phyloP scores from a whole-genome alignment of 2,888 invertebrate genomes.

The Epiblema foenella region DNA sequence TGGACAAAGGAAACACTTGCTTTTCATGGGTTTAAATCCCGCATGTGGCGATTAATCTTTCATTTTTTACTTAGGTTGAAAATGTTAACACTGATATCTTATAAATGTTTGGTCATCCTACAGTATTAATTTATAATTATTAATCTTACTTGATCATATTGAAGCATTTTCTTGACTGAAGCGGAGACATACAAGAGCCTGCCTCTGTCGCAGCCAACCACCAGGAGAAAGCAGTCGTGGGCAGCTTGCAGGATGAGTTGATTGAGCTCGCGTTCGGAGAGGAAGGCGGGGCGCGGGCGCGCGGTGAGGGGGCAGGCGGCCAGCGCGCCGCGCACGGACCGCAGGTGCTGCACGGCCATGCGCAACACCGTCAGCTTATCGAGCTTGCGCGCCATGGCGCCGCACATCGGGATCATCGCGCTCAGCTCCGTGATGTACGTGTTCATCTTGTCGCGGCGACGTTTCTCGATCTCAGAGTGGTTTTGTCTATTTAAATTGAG shows the following conservation, averaged over 20 bases:
- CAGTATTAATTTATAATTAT: no score
- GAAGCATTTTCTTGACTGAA: conserved; percentile 92
- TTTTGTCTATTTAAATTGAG: conserved; percentile 88
- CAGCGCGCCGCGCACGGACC: conserved; percentile 84
- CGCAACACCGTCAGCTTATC: conserved; percentile 96
- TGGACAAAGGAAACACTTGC: no score
- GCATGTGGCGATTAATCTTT: no score
- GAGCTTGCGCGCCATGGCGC: conserved; percentile 95
- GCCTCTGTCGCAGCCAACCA: conserved; percentile 96
- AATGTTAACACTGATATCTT: no score
- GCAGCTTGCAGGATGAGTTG: conserved; percentile 93
- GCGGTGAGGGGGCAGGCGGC: conserved; percentile 87
- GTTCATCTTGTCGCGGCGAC: conserved; percentile 98
- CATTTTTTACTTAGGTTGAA: no score
- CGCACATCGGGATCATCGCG: conserved; percentile 96
- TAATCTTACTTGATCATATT: conserved; percentile 90
- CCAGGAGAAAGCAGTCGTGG: conserved; percentile 94
- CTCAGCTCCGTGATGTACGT: conserved; percentile 96
- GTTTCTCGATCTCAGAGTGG: conserved; percentile 98
- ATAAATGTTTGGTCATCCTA: no score
- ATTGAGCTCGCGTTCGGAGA: conserved; percentile 95
- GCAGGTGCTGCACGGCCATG: conserved; percentile 97
- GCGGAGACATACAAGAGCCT: conserved; percentile 95
- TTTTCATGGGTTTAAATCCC: no score
- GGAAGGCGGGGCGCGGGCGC: conserved; percentile 91